Evolutionary conservation across 2,888 invertebrate genomes (phyloP), one percentile per base, ranked within the genome.

Genomic region (Meandrusa payeni): DNA sequence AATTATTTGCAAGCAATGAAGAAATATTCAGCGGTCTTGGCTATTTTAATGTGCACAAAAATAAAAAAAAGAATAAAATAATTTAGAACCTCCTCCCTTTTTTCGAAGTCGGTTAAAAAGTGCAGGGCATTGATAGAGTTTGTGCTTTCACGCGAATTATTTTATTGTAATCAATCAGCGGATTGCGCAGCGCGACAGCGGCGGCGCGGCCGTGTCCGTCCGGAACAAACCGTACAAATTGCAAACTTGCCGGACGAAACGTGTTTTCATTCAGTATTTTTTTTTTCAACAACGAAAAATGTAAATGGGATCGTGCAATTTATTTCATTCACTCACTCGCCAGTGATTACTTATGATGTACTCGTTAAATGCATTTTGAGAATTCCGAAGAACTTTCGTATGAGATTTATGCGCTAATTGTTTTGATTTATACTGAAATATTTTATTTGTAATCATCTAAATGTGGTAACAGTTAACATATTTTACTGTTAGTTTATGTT

Each of bases 341-440:
- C 57, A 67, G 63, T 76, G 74, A 81, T 80, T 80, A 77, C 75
- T 72, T 76, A 77, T 77, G 76, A 81, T 77, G 75, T 73, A 69
- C 76, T 76, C 77, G 80, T 79, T 76, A 68, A 75, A 70, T 69
- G 67, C 62, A 66, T 71, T 76, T 72, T 59, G 52, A 52, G 52
- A 55, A 54, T 59, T 54, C 46, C 42, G 41, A 41, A 39, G 49
- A 36, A 46, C n/a, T 27, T 26, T 41, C 22, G 12, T 1, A n/a
- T 11, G 1, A 10, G 9, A 15, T 27, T 19, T 11, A 6, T 5
- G 5, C 12, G 3, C 9, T 26, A 2, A 13, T 27, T 27, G 10
- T 34, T 22, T 31, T 22, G 31, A 15, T 29, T 22, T 33, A 7
- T n/a, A n/a, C n/a, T n/a, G n/a, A n/a, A n/a, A n/a, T n/a, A n/a